Base-by-base conservation (phyloP, 2,113 vertebrate species). In the Dromaius novaehollandiae region DNA sequence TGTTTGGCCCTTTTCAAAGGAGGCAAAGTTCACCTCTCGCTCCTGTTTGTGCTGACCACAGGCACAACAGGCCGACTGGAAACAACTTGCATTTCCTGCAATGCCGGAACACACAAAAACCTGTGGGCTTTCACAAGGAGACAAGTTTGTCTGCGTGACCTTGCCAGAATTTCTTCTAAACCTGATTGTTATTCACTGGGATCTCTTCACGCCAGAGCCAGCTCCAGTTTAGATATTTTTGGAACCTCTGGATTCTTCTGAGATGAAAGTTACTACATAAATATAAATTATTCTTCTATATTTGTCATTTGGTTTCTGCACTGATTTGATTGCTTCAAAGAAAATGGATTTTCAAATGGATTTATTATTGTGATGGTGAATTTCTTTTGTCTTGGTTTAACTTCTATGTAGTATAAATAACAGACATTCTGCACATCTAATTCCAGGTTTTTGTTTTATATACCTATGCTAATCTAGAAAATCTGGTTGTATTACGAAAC, bases 401-500 rank as follows among this genome's bases (percentile, higher is more conserved):
- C 0, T 2, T 64, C 85, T 81, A 83, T 75, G 64, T 71, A 86
- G 88, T 82, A 81, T 53, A 97, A 95, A 95, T 94, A 93, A 93
- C 71, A 88, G 79, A 81, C 68, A 86, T 95, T 42, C 89, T 94
- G 82, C 71, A 91, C 81, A 96, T 42, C 71, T 94, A 93, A 97
- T 90, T 58, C 93, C 60, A 69, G 91, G 94, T 14, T 94, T 95
- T 96, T 88, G 38, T 66, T 95, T 95, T 80, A 90, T 83, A 96
- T 95, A 65, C 68, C 60, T 95, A 80, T 77, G 74, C 89, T 96
- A 97, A 96, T 97, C 96, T 95, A 95, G 85, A 91, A 94, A 94
- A 95, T 89, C 96, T 95, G 50, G 21, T 56, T 82, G 75, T 79
- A 94, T 94, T 95, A 96, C 95, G 94, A 88, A 94, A 88, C 60